Evolutionary conservation across 2,797 vertebrate genomes (phyloP), one percentile per base, ranked within the genome.

Genomic region (Coregonus suidteri): DNA sequence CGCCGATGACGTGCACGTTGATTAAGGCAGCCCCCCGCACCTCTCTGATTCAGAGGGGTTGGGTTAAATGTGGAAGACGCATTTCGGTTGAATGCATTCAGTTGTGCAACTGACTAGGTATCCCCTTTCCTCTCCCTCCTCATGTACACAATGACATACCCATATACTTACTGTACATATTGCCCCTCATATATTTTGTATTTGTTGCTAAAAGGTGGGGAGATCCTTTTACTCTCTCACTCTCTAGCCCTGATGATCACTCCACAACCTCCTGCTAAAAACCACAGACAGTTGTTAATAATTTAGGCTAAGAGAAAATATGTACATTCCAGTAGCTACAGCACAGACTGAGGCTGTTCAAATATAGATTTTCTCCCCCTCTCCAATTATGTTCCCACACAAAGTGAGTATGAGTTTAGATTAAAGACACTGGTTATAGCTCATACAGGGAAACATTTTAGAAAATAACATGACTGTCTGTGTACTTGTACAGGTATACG

Each of bases 301-400:
- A 96, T 97, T 95, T 96, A 94, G 94, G 85, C 65, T 18, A 84
- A 86, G 66, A 84, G 91, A 91, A 67, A 88, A 91, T 93, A 93
- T 83, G 90, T 84, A 83, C 81, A 7, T 7, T 41, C 84, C 85
- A 88, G 77, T 86, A 34, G 54, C 72, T 34, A 67, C 78, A 67
- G 94, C 95, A 94, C 90, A 91, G 94, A 93, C 92, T 82, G 88
- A 93, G 90, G 81, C 92, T 94, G 91, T 93, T 96, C 94, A 96
- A 96, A 97, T 96, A 47, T 47, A 47, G 41, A 47, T 47, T 47
- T 47, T 47, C 41, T 92, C 84, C 86, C 88, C 83, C 52, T 72
- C 65, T 80, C 30, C 77, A 83, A 81, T 82, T 73, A 73, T 84
- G 77, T 88, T 88, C 88, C 88, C 80, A 86, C 81, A 79, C 85